Evolutionary conservation across 2,113 vertebrate species (phyloP).

Genomic region (Bubalus kerabau): DNA sequence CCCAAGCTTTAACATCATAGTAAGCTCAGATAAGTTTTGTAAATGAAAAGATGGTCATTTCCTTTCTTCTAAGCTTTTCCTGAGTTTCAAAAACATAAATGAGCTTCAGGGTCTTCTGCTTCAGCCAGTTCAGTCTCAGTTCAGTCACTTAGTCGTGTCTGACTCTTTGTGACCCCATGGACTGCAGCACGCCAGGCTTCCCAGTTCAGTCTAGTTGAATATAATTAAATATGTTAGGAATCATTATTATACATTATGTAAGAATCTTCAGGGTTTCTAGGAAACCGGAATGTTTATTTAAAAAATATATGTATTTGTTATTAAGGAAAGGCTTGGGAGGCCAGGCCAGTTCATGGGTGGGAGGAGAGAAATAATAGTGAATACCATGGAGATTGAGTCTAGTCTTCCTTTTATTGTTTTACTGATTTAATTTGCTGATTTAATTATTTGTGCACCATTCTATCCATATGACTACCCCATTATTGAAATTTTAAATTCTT

Average conservation of each 20-base stretch:
- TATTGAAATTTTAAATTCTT: neutral
- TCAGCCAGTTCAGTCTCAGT: neutral
- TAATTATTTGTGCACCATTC: neutral
- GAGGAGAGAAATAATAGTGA: neutral
- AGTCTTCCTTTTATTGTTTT: neutral
- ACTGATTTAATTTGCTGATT: neutral
- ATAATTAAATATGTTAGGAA: neutral
- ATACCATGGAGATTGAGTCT: neutral
- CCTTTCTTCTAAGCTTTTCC: neutral
- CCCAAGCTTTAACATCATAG: neutral
- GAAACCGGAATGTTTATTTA: neutral
- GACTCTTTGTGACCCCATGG: neutral
- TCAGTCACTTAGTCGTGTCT: neutral
- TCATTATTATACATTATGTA: neutral
- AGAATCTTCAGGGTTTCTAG: neutral
- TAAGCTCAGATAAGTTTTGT: neutral
- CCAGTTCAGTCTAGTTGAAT: neutral
- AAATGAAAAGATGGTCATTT: neutral
- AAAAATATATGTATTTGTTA: neutral
- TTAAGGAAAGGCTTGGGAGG: neutral
- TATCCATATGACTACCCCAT: neutral
- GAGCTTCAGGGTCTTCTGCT: neutral
- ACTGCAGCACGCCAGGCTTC: neutral
- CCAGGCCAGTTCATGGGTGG: neutral
- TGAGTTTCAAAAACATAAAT: conserved; percentile 1